A percentile compares a stretch with the other conserved stretches of the same genome.
Conservation (phyloP, 2,888 invertebrate genomes). For the Eubasilissa splendida region DNA sequence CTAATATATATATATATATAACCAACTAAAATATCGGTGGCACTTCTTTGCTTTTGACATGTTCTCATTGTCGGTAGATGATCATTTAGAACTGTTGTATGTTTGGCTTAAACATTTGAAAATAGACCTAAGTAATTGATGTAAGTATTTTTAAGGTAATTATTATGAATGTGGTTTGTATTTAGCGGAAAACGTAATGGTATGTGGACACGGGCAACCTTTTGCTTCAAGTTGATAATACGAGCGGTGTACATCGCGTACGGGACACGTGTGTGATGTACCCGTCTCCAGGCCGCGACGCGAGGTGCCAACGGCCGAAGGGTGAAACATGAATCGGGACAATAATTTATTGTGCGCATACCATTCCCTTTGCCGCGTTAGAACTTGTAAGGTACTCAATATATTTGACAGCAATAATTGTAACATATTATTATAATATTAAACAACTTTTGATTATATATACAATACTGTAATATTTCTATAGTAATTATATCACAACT, state of each 20-base stretch:
- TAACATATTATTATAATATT: slow-evolving; percentile 15
- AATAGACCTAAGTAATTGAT: no score
- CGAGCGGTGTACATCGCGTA: no score
- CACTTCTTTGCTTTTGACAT: slow-evolving; percentile 22
- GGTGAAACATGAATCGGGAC: slow-evolving; percentile 9
- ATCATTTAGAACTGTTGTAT: no score
- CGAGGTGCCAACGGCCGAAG: no score
- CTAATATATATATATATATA: slow-evolving; percentile 10
- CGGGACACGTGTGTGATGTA: no score
- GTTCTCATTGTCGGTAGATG: slow-evolving; percentile 9
- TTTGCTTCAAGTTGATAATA: no score
- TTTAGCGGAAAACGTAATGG: no score
- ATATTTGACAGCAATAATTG: slow-evolving; percentile 21
- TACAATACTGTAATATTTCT: slow-evolving; percentile 20
- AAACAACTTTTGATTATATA: slow-evolving; percentile 6
- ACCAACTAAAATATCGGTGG: slow-evolving; percentile 9
- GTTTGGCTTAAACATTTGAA: no score
- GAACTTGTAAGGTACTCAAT: background rate
- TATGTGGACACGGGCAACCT: no score
- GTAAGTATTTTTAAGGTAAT: no score
- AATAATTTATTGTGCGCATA: slow-evolving; percentile 8
- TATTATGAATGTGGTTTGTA: no score
- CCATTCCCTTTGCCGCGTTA: slow-evolving; percentile 15
- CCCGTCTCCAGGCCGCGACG: no score
- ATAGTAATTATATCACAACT: slow-evolving; percentile 25